phyloP scores from a whole-genome alignment of 2,797 vertebrate species.

The Leptoclinus maculatus region DNA sequence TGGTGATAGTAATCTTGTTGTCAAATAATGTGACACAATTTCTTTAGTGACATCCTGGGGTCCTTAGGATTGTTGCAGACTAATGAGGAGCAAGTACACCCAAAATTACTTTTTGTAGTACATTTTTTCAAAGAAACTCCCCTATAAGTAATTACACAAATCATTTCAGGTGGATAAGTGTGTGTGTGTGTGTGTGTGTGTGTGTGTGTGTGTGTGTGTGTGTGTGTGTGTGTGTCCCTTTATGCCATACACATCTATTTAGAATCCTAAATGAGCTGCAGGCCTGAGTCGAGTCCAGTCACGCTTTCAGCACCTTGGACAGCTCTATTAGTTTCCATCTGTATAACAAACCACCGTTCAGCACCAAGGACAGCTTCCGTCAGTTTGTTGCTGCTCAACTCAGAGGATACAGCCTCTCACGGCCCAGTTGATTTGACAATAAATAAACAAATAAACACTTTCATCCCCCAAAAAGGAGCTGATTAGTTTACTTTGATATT shows the following conservation, averaged over 20 bases:
- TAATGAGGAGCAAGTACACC: neutral
- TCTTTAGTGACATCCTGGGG: neutral
- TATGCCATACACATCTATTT: conserved; percentile 15
- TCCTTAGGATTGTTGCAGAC: neutral
- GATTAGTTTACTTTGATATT: neutral
- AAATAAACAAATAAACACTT: conserved; percentile 10
- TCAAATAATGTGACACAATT: neutral
- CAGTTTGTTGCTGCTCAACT: conserved; percentile 13
- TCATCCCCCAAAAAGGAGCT: neutral
- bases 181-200: neutral
- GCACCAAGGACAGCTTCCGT: conserved; percentile 65
- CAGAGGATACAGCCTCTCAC: neutral
- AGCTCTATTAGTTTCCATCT: conserved; percentile 50
- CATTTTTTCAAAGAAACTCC: neutral
- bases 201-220: neutral
- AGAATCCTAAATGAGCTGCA: conserved; percentile 12
- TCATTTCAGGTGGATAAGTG: neutral
- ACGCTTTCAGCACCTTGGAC: conserved; percentile 70
- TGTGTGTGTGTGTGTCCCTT: neutral
- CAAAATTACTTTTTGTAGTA: neutral
- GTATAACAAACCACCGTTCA: conserved; percentile 45
- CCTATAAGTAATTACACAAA: neutral
- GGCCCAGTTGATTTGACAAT: conserved; percentile 7
- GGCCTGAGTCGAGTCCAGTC: conserved; percentile 7
- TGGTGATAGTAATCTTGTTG: neutral